Evolutionary conservation across 1,140 invertebrate genomes (phyloP).

Genomic region (Neodiprion fabricii): DNA sequence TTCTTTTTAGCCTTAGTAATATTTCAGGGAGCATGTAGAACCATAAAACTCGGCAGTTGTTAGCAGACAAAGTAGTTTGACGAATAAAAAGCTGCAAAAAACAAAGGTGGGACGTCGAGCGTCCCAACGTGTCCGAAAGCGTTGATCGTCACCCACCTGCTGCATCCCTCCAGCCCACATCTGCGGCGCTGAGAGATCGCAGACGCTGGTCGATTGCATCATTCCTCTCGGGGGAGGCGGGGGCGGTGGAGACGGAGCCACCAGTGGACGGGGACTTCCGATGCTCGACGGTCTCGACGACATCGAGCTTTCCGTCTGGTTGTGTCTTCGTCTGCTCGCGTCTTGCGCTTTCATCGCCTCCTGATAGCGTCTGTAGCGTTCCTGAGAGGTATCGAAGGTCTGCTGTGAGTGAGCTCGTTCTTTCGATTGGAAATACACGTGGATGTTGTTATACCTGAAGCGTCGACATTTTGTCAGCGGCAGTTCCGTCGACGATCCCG

Average conservation of each 20-base stretch:
- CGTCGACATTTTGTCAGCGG: slow-evolving; percentile 57
- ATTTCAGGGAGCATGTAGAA: too few relatives aligned
- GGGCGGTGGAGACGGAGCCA: slow-evolving; percentile 39
- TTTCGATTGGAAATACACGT: background rate
- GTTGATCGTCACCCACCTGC: slow-evolving; percentile 41
- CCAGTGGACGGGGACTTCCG: slow-evolving; percentile 40
- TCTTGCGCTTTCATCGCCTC: slow-evolving; percentile 63
- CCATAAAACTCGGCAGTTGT: too few relatives aligned
- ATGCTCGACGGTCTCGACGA: slow-evolving; percentile 37
- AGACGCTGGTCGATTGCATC: slow-evolving; percentile 56
- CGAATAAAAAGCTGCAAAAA: too few relatives aligned
- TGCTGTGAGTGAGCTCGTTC: background rate
- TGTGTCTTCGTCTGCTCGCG: slow-evolving; percentile 47
- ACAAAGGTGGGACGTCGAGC: too few relatives aligned
- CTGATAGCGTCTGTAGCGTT: slow-evolving; percentile 72
- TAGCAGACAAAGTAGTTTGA: too few relatives aligned
- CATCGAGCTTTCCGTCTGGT: slow-evolving; percentile 26
- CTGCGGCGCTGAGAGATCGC: slow-evolving; percentile 49
- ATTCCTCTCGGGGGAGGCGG: slow-evolving; percentile 46
- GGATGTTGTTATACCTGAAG: slow-evolving; percentile 47
- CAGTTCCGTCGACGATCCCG: slow-evolving; percentile 31
- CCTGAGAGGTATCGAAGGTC: slow-evolving; percentile 43
- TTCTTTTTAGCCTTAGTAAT: too few relatives aligned
- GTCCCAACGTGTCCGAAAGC: too few relatives aligned
- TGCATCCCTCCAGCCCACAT: slow-evolving; percentile 55